A percentile compares a stretch with the other conserved stretches of the same genome.
Conservation (phyloP, 2,797 vertebrate genomes). For the Lithobates sylvaticus region DNA sequence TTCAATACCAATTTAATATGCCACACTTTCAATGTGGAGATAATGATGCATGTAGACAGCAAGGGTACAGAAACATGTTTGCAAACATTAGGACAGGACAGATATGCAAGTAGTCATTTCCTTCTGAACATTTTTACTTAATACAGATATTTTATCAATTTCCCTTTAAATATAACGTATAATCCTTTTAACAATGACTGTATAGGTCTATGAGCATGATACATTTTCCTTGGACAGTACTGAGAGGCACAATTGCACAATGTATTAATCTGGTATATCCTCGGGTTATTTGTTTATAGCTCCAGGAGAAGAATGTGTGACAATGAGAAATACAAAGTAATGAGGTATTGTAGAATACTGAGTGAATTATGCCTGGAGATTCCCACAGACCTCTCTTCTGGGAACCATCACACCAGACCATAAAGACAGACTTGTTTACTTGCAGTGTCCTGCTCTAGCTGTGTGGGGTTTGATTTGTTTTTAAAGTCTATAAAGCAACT, state of each 20-base stretch:
- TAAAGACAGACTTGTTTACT: slow-evolving; percentile 46
- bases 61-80: too few relatives aligned
- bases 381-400: slow-evolving; percentile 47
- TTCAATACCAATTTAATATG: too few relatives aligned
- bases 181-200: not conserved
- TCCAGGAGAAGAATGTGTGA: slow-evolving; percentile 21
- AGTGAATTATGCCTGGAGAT: slow-evolving; percentile 27
- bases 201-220: not conserved
- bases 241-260: not conserved
- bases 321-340: slow-evolving; percentile 50
- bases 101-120: too few relatives aligned
- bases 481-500: slow-evolving; percentile 29
- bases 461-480: slow-evolving; percentile 40
- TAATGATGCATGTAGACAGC: too few relatives aligned
- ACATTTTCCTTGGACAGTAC: not conserved
- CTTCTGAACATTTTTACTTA: too few relatives aligned
- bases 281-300: slow-evolving; percentile 13
- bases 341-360: not conserved
- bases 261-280: slow-evolving; percentile 9
- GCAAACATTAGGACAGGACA: too few relatives aligned
- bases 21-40: too few relatives aligned
- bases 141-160: too few relatives aligned
- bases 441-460: slow-evolving; percentile 9
- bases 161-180: too few relatives aligned
- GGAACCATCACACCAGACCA: slow-evolving; percentile 28